A percentile compares a stretch with the other conserved stretches of the same genome.
Conservation (phyloP, 2,888 invertebrate genomes). For the Melanostoma scalare region DNA sequence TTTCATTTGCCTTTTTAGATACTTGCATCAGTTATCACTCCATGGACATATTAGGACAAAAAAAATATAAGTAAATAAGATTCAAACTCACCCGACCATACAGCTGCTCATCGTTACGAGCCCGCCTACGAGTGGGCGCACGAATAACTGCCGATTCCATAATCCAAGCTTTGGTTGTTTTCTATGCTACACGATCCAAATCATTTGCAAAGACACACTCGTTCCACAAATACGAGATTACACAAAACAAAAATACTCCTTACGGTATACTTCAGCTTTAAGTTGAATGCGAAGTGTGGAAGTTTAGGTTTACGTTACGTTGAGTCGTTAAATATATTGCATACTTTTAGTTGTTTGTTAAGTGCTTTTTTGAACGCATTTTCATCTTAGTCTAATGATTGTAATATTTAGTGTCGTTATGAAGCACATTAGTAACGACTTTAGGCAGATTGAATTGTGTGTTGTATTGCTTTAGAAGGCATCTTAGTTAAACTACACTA, state of each 20-base stretch:
- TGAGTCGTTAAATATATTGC: constrained; percentile 40
- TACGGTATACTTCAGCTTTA: constrained; percentile 13
- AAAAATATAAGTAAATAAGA: constrained; percentile 6
- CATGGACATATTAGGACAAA: not conserved
- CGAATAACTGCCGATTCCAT: constrained; percentile 83
- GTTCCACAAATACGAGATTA: constrained; percentile 41
- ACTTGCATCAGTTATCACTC: constrained; percentile 1
- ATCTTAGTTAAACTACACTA: constrained; percentile 30
- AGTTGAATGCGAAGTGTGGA: constrained; percentile 10
- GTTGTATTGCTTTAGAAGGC: constrained; percentile 51
- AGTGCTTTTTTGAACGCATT: constrained; percentile 45
- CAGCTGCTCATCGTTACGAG: constrained; percentile 88
- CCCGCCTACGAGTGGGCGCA: constrained; percentile 89
- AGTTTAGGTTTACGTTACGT: constrained; percentile 33
- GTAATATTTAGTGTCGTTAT: constrained; percentile 49
- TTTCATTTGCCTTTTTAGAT: not conserved
- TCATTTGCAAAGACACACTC: constrained; percentile 45
- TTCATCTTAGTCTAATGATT: constrained; percentile 40
- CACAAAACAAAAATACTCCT: not conserved
- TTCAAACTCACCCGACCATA: constrained; percentile 87
- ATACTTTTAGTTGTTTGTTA: constrained; percentile 20
- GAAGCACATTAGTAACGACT: not conserved
- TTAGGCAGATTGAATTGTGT: constrained; percentile 5
- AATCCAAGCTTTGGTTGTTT: constrained; percentile 47
- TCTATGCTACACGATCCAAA: constrained; percentile 68